A percentile compares a stretch with the other conserved stretches of the same genome.
These are phyloP conservation scores for Lagopus muta DNA, from an alignment of 2,113 vertebrate species.

Conservation along the genomic window DNA sequence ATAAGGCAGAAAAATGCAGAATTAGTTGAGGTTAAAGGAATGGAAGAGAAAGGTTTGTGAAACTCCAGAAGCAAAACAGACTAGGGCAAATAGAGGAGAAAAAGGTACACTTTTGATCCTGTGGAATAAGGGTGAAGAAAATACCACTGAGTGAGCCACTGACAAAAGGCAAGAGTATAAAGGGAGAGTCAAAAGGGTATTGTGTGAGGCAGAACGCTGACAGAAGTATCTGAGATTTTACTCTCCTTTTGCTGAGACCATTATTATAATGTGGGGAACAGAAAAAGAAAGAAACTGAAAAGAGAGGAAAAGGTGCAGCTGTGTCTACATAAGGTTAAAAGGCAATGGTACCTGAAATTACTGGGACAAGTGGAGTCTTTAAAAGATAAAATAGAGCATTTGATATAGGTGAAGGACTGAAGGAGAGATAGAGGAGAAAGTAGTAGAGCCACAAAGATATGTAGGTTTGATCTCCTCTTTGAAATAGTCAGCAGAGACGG, in stretches of 20 bases:
- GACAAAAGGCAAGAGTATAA: background rate
- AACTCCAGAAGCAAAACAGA: background rate
- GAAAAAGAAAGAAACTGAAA: background rate
- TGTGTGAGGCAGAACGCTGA: conserved; percentile 14
- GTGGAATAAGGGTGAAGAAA: background rate
- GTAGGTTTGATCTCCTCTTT: background rate
- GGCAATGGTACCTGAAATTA: background rate
- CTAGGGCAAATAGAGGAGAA: background rate
- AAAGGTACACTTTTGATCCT: background rate
- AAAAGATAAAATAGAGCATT: background rate
- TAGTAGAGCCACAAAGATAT: background rate
- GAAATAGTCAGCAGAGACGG: background rate
- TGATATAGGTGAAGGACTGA: background rate
- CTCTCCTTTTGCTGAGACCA: background rate
- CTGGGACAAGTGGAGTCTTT: background rate
- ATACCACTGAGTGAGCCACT: background rate
- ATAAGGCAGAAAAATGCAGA: background rate
- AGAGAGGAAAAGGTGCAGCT: background rate
- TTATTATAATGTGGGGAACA: background rate
- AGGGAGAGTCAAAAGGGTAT: conserved; percentile 3
- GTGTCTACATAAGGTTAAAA: background rate
- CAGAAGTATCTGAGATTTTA: conserved; percentile 4
- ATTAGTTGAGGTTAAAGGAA: background rate
- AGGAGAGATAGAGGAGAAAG: background rate
- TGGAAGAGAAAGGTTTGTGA: background rate